Percentiles rank a stretch among this genome's conserved stretches.
Evolutionary conservation across 1,140 invertebrate species (phyloP).

Genomic region (Drosophila nebulosa): DNA sequence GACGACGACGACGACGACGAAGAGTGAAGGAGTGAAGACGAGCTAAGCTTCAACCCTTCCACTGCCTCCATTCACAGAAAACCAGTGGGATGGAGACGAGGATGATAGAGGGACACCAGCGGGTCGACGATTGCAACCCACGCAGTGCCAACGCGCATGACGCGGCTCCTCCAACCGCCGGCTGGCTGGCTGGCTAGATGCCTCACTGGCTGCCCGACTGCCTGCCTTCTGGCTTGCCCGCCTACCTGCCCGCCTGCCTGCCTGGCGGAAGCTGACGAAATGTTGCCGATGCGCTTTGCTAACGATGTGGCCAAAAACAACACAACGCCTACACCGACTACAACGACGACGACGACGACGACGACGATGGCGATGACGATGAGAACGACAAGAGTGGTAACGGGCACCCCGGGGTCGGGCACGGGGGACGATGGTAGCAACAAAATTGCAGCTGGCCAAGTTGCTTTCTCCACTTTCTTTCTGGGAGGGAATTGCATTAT

Average conservation of each 20-base stretch:
- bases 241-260: neutral
- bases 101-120: neutral
- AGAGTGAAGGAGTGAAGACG: conserved; percentile 50
- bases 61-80: conserved; percentile 8
- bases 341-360: conserved; percentile 9
- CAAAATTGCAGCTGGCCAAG: conserved; percentile 60
- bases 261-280: conserved; percentile 73
- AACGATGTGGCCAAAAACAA: conserved; percentile 79
- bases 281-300: conserved; percentile 77
- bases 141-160: conserved; percentile 72
- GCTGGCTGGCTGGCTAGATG: conserved; percentile 34
- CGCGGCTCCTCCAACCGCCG: conserved; percentile 58
- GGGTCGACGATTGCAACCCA: conserved; percentile 44
- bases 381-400: neutral
- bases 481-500: conserved; percentile 74
- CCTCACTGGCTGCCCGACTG: conserved; percentile 26
- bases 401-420: neutral
- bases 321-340: conserved; percentile 65
- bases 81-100: neutral
- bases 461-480: conserved; percentile 52
- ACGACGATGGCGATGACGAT: conserved; percentile 10
- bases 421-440: conserved; percentile 32
- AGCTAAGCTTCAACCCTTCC: conserved; percentile 2
- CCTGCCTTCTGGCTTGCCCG: neutral
- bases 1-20: too few relatives aligned